A percentile compares a stretch with the other conserved stretches of the same genome.
Evolutionary conservation across 2,888 invertebrate species (phyloP).

Genomic region (Ganaspis brasiliensis): DNA sequence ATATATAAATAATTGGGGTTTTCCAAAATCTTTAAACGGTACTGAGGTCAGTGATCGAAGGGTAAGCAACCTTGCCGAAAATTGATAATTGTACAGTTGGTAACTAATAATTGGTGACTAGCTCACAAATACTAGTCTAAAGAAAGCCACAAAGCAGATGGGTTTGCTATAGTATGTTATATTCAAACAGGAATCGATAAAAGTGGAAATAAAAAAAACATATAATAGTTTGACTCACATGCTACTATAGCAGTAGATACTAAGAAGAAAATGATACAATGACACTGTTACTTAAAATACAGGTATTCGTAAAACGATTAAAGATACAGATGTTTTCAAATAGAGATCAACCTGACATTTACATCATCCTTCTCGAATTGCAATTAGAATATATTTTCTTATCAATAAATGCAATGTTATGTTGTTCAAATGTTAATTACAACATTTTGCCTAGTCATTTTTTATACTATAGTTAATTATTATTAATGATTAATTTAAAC

Average conservation of each 20-base stretch:
- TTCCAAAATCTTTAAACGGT: background rate
- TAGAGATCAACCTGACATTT: constrained; percentile 10
- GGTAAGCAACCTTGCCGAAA: constrained; percentile 40
- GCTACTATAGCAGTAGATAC: background rate
- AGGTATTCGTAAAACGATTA: background rate
- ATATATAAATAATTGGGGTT: background rate
- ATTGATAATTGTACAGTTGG: constrained; percentile 14
- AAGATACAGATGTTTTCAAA: constrained; percentile 35
- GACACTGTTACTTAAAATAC: background rate
- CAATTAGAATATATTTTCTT: background rate
- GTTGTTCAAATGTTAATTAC: background rate
- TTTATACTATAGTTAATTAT: background rate
- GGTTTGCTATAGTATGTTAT: background rate
- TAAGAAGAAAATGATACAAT: constrained; percentile 11
- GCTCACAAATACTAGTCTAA: constrained; percentile 19
- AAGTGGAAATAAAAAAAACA: constrained; percentile 27
- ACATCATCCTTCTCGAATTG: constrained; percentile 18
- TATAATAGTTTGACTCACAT: constrained; percentile 8
- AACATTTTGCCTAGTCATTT: background rate
- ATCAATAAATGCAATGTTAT: background rate
- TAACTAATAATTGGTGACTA: constrained; percentile 8
- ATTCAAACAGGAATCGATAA: constrained; percentile 25
- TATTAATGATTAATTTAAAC: too few species aligned
- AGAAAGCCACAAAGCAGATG: constrained; percentile 14
- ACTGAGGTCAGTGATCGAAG: constrained; percentile 42